Percentiles rank a stretch among this genome's conserved stretches.
These are phyloP conservation scores for Cottoperca gobio DNA, from an alignment of 2,797 vertebrate species.

Conservation along the genomic window DNA sequence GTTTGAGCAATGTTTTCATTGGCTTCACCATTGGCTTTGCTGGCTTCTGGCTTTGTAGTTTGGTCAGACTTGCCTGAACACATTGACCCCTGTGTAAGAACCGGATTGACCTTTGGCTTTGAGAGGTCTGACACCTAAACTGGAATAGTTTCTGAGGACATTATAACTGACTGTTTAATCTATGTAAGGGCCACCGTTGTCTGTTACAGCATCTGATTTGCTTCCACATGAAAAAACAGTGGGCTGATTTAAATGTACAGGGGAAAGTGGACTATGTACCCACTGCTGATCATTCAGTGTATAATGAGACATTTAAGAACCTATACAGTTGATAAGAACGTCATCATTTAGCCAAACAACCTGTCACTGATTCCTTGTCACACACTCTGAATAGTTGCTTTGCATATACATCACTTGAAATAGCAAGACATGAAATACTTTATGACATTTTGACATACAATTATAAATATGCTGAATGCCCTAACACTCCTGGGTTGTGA, in stretches of 20 bases:
- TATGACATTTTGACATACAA: not conserved
- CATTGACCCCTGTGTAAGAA: not conserved
- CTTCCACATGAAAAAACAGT: not conserved
- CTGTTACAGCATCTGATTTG: constrained; percentile 1
- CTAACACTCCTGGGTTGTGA: not conserved
- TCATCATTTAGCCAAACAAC: not conserved
- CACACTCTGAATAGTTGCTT: not conserved
- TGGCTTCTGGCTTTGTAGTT: not conserved
- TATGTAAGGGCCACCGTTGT: not conserved
- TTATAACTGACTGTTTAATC: not conserved
- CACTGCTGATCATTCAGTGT: not conserved
- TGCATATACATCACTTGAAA: not conserved
- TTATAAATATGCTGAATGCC: not conserved
- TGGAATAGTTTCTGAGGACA: not conserved
- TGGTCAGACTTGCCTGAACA: not conserved
- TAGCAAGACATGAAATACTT: not conserved
- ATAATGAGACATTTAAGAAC: not conserved
- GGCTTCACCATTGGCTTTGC: not conserved
- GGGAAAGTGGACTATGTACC: not conserved
- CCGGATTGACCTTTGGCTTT: not conserved
- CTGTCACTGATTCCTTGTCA: not conserved
- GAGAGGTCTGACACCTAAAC: constrained; percentile 13
- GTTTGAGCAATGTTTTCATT: not conserved
- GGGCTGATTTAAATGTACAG: not conserved
- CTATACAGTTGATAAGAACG: not conserved